These are phyloP conservation scores for Tapera naevia DNA, from an alignment of 2,797 vertebrate species.

Conservation along the genomic window DNA sequence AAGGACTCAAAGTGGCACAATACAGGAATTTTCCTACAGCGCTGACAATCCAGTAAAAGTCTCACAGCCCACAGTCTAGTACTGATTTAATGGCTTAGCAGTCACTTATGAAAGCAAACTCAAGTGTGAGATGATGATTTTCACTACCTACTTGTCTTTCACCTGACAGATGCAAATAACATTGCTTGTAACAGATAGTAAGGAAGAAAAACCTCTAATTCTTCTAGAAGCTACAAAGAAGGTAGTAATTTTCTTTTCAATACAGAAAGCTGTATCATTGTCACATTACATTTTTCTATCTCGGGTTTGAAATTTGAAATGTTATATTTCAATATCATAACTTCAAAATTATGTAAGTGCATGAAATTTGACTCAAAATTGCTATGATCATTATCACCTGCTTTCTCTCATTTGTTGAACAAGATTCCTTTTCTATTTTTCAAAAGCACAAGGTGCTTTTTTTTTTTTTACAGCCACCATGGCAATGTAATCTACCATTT, in stretches of 20 bases:
- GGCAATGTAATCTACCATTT: neutral
- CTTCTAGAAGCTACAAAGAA: neutral
- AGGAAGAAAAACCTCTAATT: neutral
- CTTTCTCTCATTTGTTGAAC: neutral
- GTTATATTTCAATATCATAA: neutral
- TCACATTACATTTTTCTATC: neutral
- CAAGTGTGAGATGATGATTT: neutral
- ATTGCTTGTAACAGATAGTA: neutral
- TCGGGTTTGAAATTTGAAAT: neutral
- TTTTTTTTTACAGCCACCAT: neutral
- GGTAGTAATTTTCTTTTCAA: neutral
- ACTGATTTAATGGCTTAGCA: neutral
- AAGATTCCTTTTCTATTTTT: neutral
- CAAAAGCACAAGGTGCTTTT: neutral
- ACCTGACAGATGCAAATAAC: neutral
- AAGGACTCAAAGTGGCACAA: neutral
- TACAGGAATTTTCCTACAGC: neutral
- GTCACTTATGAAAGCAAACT: neutral
- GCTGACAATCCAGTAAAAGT: neutral
- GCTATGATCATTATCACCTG: neutral
- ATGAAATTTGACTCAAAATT: neutral
- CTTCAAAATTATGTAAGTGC: too few relatives aligned
- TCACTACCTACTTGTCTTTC: too few relatives aligned
- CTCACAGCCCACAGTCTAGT: neutral
- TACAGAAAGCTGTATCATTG: too few relatives aligned